Evolutionary conservation across 2,888 invertebrate species (phyloP), one percentile per base, ranked within the genome.

Genomic region (Zaprionus bogoriensis): DNA sequence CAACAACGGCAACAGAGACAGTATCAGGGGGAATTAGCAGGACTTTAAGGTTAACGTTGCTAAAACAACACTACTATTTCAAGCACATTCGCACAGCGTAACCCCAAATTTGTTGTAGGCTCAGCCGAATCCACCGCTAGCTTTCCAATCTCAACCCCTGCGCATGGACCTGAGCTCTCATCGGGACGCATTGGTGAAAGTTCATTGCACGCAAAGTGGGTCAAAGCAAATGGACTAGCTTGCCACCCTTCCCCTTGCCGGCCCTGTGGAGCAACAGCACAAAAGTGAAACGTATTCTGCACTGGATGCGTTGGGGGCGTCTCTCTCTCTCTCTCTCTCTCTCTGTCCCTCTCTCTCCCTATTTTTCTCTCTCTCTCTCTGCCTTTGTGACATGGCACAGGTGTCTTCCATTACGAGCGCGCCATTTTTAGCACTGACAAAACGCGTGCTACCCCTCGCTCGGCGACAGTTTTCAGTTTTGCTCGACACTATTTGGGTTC

Each of bases 161-260:
- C 63, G 39, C 23, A 48, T n/a, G 12, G 45, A 74, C 30, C 58
- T 50, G 53, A 61, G 61, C 63, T 52, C 66, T 70, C 70, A 67
- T 71, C 74, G 65, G 55, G 76, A 72, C 66, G 74, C 59, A 41
- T 14, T 32, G 14, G 73, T 75, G 41, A 51, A 47, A 67, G 90
- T 87, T 89, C 89, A 87, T 73, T 75, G 89, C 67, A 80, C 91
- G 79, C 46, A 54, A 89, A 81, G 62, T 90, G 66, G 90, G 90
- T 90, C 90, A 90, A 90, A 90, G 90, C 90, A 89, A 90, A 50
- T 85, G 55, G 86, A 77, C 89, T 88, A 87, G 88, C 28, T 27
- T 6, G 27, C 27, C 6, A 27, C 27, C 10, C 5, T 12, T 17
- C 6, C 50, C 32, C 9, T n/a, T 12, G 7, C 22, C 1, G 3